Evolutionary conservation across 2,113 vertebrate genomes (phyloP), one percentile per base, ranked within the genome.

Genomic region (Mugil cephalus): DNA sequence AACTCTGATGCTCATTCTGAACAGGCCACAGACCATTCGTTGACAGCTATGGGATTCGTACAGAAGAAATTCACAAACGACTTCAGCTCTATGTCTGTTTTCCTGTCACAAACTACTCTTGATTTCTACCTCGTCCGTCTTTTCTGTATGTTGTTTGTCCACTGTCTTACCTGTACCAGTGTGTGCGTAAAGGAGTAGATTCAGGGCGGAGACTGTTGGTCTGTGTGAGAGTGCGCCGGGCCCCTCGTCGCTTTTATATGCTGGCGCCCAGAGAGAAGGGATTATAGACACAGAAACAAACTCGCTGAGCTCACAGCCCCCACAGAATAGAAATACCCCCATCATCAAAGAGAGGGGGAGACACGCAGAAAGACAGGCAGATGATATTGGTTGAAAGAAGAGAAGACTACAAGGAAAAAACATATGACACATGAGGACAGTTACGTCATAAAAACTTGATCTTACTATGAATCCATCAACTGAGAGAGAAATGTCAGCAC

Each of bases 251-350:
- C 85, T 90, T 93, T 93, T 93, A 94, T 93, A 92, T 69, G 82
- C 91, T 89, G 85, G 89, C 84, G 80, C 71, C 6, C 79, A 64
- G 84, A 81, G 70, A n/a, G 77, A 53, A 69, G 89, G 93, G 91
- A 94, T 94, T 94, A 94, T 18, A 45, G 42, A 34, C 74, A 91
- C 60, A 91, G 84, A 94, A 91, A 87, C 86, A 94, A 93, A 93
- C 79, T 87, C 74, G 92, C 94, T 94, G 93, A 94, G 90, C 92
- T 86, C 88, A 93, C 88, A 89, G 86, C 84, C 83, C 65, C 80
- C 78, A 91, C 81, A 94, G 91, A 94, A 94, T 89, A 91, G 91
- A 94, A 94, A 91, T 83, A 73, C 91, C 91, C 79, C 91, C 88
- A 93, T 94, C 94, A 94, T 94, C 94, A 94, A 91, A 91, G 88